phyloP scores from a whole-genome alignment of 2,888 invertebrate species.

The Aspidiotus destructor region DNA sequence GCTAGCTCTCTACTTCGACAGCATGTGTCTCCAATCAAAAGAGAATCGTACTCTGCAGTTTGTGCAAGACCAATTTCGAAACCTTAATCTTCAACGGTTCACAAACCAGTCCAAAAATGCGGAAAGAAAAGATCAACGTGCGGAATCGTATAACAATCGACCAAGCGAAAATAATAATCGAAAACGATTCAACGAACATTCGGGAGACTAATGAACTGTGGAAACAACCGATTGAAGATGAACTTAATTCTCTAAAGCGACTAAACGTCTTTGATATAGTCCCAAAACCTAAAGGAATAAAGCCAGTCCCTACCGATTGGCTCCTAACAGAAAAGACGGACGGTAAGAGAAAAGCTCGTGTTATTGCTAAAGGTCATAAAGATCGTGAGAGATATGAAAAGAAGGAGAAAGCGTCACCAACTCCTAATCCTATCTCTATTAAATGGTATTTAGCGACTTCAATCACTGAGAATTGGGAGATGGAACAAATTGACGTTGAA shows the following conservation, averaged over 20 bases:
- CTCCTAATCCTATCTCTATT: background rate
- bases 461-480: background rate
- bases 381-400: slow-evolving; percentile 1
- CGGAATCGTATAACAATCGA: too few relatives aligned
- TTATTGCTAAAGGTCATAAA: background rate
- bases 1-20: background rate
- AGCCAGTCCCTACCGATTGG: slow-evolving; percentile 10
- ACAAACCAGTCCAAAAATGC: background rate
- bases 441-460: background rate
- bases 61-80: background rate
- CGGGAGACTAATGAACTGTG: too few relatives aligned
- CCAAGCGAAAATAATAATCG: too few relatives aligned
- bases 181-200: too few relatives aligned
- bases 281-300: too few relatives aligned
- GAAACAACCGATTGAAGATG: too few relatives aligned
- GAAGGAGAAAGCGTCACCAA: background rate
- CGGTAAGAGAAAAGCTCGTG: background rate
- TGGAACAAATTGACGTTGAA: background rate
- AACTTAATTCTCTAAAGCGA: too few relatives aligned
- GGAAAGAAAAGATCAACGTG: background rate
- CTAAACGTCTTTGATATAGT: too few relatives aligned
- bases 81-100: background rate
- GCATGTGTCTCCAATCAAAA: background rate
- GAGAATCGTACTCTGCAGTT: background rate
- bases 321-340: background rate